Evolutionary conservation across 2,113 vertebrate genomes (phyloP).

Genomic region (Petaurus breviceps): DNA sequence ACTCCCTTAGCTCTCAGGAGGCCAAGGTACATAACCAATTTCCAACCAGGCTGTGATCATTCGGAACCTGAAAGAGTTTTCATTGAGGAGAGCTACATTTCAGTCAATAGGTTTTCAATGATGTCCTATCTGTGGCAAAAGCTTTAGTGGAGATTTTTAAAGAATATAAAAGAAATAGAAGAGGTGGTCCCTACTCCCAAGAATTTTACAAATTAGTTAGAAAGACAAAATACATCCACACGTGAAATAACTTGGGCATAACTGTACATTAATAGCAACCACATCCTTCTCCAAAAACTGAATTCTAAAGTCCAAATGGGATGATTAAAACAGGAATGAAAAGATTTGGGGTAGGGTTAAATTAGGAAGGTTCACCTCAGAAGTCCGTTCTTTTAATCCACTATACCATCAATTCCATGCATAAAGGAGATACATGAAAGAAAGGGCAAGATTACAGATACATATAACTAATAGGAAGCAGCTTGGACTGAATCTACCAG

Average conservation of each 20-base stretch:
- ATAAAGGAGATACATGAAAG: neutral
- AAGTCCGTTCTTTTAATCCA: neutral
- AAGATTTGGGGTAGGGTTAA: neutral
- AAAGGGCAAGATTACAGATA: no score
- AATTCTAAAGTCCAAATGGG: neutral
- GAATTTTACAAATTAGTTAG: neutral
- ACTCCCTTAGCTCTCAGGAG: neutral
- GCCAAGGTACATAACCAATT: neutral
- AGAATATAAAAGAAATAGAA: accelerated
- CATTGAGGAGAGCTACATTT: neutral
- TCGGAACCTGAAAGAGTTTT: neutral
- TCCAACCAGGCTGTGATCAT: neutral
- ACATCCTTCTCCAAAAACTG: neutral
- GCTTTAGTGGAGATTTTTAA: neutral
- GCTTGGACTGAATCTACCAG: neutral
- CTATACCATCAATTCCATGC: neutral
- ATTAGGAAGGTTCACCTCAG: neutral
- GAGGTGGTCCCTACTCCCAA: neutral
- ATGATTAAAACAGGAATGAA: neutral
- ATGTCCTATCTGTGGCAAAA: neutral
- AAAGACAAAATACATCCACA: neutral
- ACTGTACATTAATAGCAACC: no score
- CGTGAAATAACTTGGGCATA: no score
- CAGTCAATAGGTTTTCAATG: neutral
- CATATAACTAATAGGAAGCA: no score